Percentiles rank a stretch among this genome's conserved stretches.
Evolutionary conservation across 2,113 vertebrate genomes (phyloP).

Genomic region (Mola mola): DNA sequence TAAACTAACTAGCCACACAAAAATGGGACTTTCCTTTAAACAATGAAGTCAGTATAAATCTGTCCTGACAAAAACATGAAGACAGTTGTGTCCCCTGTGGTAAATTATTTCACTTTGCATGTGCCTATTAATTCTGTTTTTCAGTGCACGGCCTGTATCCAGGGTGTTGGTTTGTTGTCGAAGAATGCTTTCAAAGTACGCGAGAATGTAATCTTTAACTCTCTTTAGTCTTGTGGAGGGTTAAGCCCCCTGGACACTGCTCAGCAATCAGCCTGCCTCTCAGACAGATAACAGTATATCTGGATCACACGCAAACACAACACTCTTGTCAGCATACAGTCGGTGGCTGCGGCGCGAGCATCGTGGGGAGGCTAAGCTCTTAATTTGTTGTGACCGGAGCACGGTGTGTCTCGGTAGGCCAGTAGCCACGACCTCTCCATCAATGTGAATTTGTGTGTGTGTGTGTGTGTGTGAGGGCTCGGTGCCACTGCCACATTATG

Average conservation of each 20-base stretch:
- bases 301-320: conserved; percentile 58
- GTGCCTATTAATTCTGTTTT: conserved; percentile 61
- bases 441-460: conserved; percentile 82
- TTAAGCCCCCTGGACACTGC: conserved; percentile 72
- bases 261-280: conserved; percentile 72
- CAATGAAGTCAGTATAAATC: background rate
- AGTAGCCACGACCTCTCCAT: conserved; percentile 84
- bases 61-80: conserved; percentile 12
- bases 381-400: conserved; percentile 81
- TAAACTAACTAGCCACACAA: background rate
- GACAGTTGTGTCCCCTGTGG: conserved; percentile 25
- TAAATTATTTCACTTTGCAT: conserved; percentile 52
- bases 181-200: conserved; percentile 74
- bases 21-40: background rate
- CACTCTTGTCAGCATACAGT: conserved; percentile 44
- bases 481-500: conserved; percentile 88
- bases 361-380: conserved; percentile 77
- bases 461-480: conserved; percentile 47
- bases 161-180: conserved; percentile 69
- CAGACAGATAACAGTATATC: conserved; percentile 75
- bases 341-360: conserved; percentile 52
- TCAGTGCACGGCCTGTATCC: conserved; percentile 60
- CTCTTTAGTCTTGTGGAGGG: conserved; percentile 70
- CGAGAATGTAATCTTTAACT: conserved; percentile 76
- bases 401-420: conserved; percentile 78